Evolutionary conservation across 1,140 invertebrate species (phyloP), one percentile per base, ranked within the genome.

Genomic region (Heliconius melpomene): DNA sequence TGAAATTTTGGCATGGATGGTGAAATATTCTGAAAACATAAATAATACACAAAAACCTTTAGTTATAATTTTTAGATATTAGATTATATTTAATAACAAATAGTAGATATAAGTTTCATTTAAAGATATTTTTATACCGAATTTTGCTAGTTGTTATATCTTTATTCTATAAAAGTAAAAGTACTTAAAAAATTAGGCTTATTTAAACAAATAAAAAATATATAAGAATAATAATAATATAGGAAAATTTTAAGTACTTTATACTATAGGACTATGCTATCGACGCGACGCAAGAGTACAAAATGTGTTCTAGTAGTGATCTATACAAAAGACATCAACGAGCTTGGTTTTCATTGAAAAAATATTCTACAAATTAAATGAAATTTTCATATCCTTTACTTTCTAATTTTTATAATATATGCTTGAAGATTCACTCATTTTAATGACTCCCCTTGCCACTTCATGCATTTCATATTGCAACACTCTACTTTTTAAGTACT

Each of bases 261-360:
- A 66, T n/a, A 29, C 26, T 26, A n/a, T n/a, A 13, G 60, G 13
- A 66, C 13, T 46, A 46, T 46, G 40, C 40, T 46, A 46, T 46
- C 40, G 40, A 46, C 40, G 3, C 60, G 60, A 26, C 60, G 60
- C 60, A 29, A 66, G 60, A 66, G 60, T 66, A 26, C 60, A 13
- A 23, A 29, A 3, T 29, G 26, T 66, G 26, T 1, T 26, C 60
- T 66, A 3, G 23, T 66, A 29, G 13, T 9, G 23, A 18, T 29
- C n/a, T 54, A 54, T 81, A 78, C 26, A 82, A 85, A 83, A 85
- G 82, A 85, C 84, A 80, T 83, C 82, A 85, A 85, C 84, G 84
- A 79, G 77, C 71, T 50, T 18, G 0, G 6, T 13, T 29, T 71
- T 66, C 16, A 77, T 70, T 76, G 70, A 40, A 66, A 66, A 66